A percentile compares a stretch with the other conserved stretches of the same genome.
Conservation (phyloP, 1,140 invertebrate species). For the Atta cephalotes region DNA sequence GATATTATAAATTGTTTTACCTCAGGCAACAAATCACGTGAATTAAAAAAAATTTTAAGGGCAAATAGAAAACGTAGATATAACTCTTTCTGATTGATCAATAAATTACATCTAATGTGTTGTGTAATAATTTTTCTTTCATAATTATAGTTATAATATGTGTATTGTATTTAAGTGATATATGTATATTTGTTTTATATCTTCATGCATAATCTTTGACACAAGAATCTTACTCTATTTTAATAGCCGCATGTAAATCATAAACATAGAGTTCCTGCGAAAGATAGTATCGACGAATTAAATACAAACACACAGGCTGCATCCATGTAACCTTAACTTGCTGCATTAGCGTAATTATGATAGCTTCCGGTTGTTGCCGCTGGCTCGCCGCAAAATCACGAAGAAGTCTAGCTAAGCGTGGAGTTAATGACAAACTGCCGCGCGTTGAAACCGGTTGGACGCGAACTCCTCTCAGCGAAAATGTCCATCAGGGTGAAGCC, state of each 20-base stretch:
- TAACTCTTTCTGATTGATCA: conserved; percentile 15
- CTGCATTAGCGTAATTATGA: conserved; percentile 56
- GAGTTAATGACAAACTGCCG: conserved; percentile 44
- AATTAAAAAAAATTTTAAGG: not conserved
- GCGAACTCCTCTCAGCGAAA: conserved; percentile 32
- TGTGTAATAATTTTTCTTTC: too few species aligned
- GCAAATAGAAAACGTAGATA: too few species aligned
- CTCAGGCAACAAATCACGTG: not conserved
- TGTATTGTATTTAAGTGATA: not conserved
- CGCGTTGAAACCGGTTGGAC: conserved; percentile 62
- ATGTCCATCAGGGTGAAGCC: conserved; percentile 24
- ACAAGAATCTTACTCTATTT: not conserved
- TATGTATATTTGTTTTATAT: not conserved
- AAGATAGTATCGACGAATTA: conserved; percentile 61
- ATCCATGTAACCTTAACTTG: conserved; percentile 48
- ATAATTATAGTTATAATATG: conserved; percentile 1
- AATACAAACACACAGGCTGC: conserved; percentile 22
- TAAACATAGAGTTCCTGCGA: conserved; percentile 24
- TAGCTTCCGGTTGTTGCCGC: conserved; percentile 44
- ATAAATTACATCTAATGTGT: not conserved
- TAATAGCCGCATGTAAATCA: not conserved
- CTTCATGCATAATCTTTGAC: not conserved
- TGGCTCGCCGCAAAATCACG: conserved; percentile 31
- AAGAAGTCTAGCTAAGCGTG: conserved; percentile 31
- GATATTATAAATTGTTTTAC: conserved; percentile 8